These are phyloP conservation scores for Stichodactyla helianthus DNA, from an alignment of 64 coral and sea anemone species.

Conservation along the genomic window DNA sequence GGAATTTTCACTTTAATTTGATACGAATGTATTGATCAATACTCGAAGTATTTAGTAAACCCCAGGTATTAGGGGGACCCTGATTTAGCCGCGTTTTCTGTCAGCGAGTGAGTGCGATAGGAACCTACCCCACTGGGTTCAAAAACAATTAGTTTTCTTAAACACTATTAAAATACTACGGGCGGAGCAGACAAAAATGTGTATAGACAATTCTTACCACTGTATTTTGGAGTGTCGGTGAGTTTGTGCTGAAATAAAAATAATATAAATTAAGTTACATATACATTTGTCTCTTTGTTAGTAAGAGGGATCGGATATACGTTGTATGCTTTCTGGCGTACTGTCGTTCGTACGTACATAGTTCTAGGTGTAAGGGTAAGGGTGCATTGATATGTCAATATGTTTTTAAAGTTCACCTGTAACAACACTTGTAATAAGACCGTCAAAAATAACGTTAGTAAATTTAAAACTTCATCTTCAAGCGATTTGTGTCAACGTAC, in stretches of 20 bases:
- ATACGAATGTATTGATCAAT: constrained; percentile 87
- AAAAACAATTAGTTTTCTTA: constrained; percentile 51
- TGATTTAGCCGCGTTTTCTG: constrained; percentile 24
- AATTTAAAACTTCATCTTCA: background rate
- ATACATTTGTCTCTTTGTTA: constrained; percentile 33
- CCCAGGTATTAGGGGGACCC: constrained; percentile 45
- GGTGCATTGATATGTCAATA: constrained; percentile 10
- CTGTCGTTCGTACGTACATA: background rate
- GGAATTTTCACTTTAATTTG: constrained; percentile 96
- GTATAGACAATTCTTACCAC: constrained; percentile 74
- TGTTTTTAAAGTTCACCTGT: constrained; percentile 24
- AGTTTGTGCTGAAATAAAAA: constrained; percentile 97
- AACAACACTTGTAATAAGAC: constrained; percentile 29
- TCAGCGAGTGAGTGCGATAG: constrained; percentile 9
- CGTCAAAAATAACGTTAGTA: constrained; percentile 15
- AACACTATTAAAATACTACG: constrained; percentile 75
- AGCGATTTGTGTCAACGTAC: background rate
- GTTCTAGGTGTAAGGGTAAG: background rate
- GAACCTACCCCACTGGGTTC: background rate
- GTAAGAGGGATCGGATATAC: background rate
- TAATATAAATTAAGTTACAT: constrained; percentile 29
- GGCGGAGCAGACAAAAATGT: constrained; percentile 71
- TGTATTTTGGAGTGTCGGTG: constrained; percentile 78
- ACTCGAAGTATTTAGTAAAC: constrained; percentile 54
- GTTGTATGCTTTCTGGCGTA: background rate